Evolutionary conservation across 2,113 vertebrate genomes (phyloP).

Genomic region (Neolamprologus devosi): DNA sequence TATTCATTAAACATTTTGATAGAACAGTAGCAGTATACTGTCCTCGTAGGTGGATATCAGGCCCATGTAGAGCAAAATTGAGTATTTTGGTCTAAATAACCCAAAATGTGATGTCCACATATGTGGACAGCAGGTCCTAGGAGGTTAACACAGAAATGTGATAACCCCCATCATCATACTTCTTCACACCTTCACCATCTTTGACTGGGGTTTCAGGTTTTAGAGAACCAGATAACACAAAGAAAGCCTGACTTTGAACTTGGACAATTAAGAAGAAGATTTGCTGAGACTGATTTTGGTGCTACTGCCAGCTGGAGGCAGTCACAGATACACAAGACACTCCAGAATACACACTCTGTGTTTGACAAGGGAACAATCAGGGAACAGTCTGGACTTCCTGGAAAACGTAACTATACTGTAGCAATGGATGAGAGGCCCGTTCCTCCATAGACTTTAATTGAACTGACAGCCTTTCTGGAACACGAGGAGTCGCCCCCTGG

Average conservation of each 20-base stretch:
- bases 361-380: background rate
- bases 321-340: background rate
- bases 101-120: too few species aligned
- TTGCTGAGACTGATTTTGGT: background rate
- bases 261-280: background rate
- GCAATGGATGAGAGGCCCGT: background rate
- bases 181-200: background rate
- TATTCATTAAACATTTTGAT: too few species aligned
- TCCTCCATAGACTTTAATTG: background rate
- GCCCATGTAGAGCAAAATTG: too few species aligned
- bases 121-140: too few species aligned
- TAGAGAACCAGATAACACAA: background rate
- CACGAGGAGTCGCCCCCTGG: background rate
- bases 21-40: too few species aligned
- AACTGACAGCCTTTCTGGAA: background rate
- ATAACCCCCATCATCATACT: background rate
- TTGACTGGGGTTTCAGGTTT: background rate
- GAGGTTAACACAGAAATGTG: background rate
- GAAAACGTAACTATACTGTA: rapidly evolving
- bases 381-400: background rate
- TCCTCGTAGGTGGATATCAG: too few species aligned
- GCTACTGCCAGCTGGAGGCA: background rate
- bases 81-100: too few species aligned
- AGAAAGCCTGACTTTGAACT: background rate
- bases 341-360: background rate